phyloP scores from a whole-genome alignment of 2,888 invertebrate genomes.

The Torymus texanus region DNA sequence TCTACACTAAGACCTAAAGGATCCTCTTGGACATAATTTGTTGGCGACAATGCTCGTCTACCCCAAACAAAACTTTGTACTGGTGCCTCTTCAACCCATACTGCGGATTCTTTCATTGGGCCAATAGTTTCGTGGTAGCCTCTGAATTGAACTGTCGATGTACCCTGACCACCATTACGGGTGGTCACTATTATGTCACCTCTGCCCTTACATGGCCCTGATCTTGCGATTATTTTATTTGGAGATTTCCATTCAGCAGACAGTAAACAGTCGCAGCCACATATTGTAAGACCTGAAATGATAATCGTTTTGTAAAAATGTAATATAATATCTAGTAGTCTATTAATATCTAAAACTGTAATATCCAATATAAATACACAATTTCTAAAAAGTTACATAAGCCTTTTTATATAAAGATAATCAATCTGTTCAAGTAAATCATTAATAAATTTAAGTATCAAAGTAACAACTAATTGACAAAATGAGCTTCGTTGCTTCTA shows the following conservation, averaged over 20 bases:
- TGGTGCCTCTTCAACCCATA: slow-evolving; percentile 98
- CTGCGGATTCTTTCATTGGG: slow-evolving; percentile 97
- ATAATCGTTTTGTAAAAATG: no score
- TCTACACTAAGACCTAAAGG: slow-evolving; percentile 95
- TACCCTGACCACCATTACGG: slow-evolving; percentile 89
- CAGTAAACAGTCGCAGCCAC: slow-evolving; percentile 94
- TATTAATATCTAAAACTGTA: no score
- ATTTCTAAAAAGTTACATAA: no score
- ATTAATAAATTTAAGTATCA: no score
- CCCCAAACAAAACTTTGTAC: slow-evolving; percentile 89
- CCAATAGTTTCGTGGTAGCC: slow-evolving; percentile 92
- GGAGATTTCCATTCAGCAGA: slow-evolving; percentile 98
- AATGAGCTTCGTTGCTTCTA: no score
- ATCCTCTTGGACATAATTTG: slow-evolving; percentile 92
- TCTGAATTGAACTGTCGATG: slow-evolving; percentile 92
- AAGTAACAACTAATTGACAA: no score
- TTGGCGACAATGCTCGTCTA: slow-evolving; percentile 88
- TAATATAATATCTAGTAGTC: no score
- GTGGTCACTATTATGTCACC: slow-evolving; percentile 96
- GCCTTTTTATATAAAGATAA: no score
- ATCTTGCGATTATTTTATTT: slow-evolving; percentile 97
- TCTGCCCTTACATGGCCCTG: slow-evolving; percentile 92
- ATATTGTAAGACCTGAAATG: slow-evolving; percentile 90
- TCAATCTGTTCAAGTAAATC: no score
- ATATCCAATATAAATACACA: no score